Percentiles rank a stretch among this genome's conserved stretches.
Conservation (phyloP, 2,888 invertebrate species). For the Tipula helvola region DNA sequence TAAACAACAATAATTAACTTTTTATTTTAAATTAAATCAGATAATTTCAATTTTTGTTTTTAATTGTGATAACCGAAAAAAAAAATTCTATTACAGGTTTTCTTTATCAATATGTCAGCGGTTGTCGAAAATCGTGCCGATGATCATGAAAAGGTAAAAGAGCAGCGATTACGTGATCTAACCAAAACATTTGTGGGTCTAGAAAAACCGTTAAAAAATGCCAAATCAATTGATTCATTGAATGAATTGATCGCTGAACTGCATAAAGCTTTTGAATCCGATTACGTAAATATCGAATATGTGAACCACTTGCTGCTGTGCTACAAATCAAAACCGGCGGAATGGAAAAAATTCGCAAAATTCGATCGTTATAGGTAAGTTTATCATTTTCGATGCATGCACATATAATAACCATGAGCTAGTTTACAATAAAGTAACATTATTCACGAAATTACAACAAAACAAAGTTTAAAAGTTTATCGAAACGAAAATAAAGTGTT, state of each 20-base stretch:
- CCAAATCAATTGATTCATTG: constrained; percentile 36
- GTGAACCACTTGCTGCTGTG: constrained; percentile 62
- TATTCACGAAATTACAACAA: not conserved
- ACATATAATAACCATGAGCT: not conserved
- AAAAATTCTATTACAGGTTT: not conserved
- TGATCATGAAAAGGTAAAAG: constrained; percentile 20
- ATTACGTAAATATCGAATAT: constrained; percentile 80
- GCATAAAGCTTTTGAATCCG: constrained; percentile 61
- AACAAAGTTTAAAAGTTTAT: not conserved
- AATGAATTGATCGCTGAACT: constrained; percentile 54
- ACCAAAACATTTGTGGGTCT: constrained; percentile 32
- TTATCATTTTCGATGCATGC: not conserved
- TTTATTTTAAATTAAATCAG: not conserved
- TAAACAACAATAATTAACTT: not conserved
- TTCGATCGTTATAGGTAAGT: constrained; percentile 77
- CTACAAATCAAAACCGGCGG: constrained; percentile 78
- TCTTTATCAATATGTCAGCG: not conserved
- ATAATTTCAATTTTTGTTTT: not conserved
- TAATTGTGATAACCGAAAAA: not conserved
- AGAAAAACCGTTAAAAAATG: constrained; percentile 33
- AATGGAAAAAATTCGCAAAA: constrained; percentile 92
- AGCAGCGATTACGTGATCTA: constrained; percentile 29
- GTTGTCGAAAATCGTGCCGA: not conserved
- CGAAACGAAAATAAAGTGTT: not conserved
- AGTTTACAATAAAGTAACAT: not conserved